These are phyloP conservation scores for Ceramica pisi DNA, from an alignment of 2,888 invertebrate genomes.

Conservation along the genomic window DNA sequence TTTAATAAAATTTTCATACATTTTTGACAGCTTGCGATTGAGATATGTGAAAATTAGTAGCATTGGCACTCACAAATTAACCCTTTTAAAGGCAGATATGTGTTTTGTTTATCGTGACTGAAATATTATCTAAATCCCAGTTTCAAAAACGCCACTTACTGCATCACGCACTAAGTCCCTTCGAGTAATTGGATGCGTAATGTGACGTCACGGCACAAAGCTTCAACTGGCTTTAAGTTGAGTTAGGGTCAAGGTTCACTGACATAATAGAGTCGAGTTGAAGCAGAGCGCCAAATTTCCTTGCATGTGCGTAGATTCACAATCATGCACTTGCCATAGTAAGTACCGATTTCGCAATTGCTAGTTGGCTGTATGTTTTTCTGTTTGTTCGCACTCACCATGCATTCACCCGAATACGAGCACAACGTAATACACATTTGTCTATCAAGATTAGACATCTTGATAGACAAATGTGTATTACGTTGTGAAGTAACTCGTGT, in stretches of 20 bases:
- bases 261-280: neutral
- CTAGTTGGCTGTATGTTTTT: neutral
- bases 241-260: neutral
- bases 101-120: slow-evolving; percentile 29
- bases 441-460: too few relatives aligned
- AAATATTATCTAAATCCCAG: slow-evolving; percentile 43
- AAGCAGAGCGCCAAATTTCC: neutral
- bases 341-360: neutral
- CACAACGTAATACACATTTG: too few relatives aligned
- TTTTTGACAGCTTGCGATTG: too few relatives aligned
- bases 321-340: neutral
- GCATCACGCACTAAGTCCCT: slow-evolving; percentile 1
- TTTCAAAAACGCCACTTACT: slow-evolving; percentile 14
- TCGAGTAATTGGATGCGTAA: slow-evolving; percentile 17
- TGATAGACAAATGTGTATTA: neutral
- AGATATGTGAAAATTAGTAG: too few relatives aligned
- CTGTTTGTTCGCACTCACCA: too few relatives aligned
- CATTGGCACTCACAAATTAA: too few relatives aligned
- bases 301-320: neutral
- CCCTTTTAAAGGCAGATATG: neutral
- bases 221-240: neutral
- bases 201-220: slow-evolving; percentile 6
- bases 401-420: neutral
- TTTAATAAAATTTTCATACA: too few relatives aligned
- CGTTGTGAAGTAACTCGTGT: too few relatives aligned